A percentile compares a stretch with the other conserved stretches of the same genome.
Evolutionary conservation across 2,888 invertebrate species (phyloP).

Genomic region (Spilarctia lutea): DNA sequence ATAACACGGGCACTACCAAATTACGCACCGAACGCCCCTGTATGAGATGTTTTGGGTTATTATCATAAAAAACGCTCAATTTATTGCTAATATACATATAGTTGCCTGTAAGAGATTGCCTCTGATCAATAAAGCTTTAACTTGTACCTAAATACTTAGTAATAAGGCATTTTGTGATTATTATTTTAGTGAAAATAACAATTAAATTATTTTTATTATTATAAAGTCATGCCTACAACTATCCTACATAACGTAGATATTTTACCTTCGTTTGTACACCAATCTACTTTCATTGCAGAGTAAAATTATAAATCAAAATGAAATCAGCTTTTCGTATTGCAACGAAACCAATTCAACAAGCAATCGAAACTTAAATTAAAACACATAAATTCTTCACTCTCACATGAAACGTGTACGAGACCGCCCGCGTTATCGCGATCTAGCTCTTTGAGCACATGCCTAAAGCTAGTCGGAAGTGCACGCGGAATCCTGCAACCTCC

Average conservation of each 20-base stretch:
- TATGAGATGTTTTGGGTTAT: too few relatives aligned
- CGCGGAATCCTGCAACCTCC: conserved; percentile 64
- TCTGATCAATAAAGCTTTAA: too few relatives aligned
- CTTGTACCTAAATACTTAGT: too few relatives aligned
- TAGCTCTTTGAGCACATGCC: conserved; percentile 73
- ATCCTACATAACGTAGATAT: background rate
- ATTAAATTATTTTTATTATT: too few relatives aligned
- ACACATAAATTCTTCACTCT: conserved; percentile 46
- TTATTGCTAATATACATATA: too few relatives aligned
- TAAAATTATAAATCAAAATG: background rate
- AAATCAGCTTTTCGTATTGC: conserved; percentile 17
- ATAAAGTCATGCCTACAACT: background rate
- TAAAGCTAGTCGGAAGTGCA: conserved; percentile 63
- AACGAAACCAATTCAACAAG: conserved; percentile 11
- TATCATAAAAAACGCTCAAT: too few relatives aligned
- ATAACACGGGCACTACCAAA: too few relatives aligned
- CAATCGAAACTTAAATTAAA: conserved; percentile 40
- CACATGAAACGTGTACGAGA: conserved; percentile 56
- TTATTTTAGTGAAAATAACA: too few relatives aligned
- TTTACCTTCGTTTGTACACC: background rate
- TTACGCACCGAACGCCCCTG: too few relatives aligned
- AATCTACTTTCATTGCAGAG: background rate
- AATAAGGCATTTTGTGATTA: too few relatives aligned
- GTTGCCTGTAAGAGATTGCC: too few relatives aligned
- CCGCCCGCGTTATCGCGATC: conserved; percentile 74